A percentile compares a stretch with the other conserved stretches of the same genome.
phyloP scores from a whole-genome alignment of 1,140 invertebrate genomes.

The Pseudoatta argentina region DNA sequence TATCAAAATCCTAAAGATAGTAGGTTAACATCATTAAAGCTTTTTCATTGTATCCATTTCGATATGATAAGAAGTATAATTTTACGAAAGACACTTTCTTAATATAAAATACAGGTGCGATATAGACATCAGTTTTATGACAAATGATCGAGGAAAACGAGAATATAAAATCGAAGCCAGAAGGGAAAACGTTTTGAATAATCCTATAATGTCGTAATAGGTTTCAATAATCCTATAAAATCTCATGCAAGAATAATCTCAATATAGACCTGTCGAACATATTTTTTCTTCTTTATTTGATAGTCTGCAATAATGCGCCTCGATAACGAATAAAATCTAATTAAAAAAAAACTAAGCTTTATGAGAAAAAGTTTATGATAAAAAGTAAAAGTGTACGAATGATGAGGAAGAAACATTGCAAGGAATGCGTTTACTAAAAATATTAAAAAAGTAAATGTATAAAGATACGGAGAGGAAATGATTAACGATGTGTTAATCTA shows the following conservation, averaged over 20 bases:
- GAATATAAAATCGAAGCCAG: constrained; percentile 29
- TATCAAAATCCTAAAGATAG: background rate
- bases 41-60: background rate
- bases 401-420: background rate
- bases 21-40: background rate
- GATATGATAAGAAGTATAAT: background rate
- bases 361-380: background rate
- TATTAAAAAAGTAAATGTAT: background rate
- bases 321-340: background rate
- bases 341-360: background rate
- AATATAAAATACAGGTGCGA: constrained; percentile 21
- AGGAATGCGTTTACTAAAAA: background rate
- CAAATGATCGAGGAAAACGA: constrained; percentile 1
- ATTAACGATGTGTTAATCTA: constrained; percentile 30
- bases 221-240: constrained; percentile 9
- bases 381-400: background rate
- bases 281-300: background rate
- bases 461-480: background rate
- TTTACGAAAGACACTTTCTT: constrained; percentile 8
- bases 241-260: background rate
- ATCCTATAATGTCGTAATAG: constrained; percentile 15
- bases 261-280: background rate
- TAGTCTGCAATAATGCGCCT: background rate
- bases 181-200: constrained; percentile 36
- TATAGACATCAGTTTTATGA: constrained; percentile 45